Evolutionary conservation across 2,888 invertebrate species (phyloP), one percentile per base, ranked within the genome.

Genomic region (Agrotis clavis): DNA sequence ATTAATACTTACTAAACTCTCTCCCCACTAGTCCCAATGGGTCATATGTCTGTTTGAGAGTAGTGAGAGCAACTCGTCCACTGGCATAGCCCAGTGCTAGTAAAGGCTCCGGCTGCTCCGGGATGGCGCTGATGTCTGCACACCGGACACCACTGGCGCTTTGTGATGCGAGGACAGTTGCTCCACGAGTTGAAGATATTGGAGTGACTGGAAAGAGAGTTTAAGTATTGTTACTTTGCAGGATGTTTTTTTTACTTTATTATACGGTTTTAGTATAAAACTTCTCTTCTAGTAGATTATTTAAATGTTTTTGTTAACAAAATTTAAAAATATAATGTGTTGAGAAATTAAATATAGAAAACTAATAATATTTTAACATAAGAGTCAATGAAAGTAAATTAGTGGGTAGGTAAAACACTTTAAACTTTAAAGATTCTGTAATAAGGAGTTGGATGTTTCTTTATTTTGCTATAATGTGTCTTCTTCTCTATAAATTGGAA

Each of bases 81-180:
- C 98, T 99, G 0, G 98, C 97, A 89, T 99, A 97, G 1, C 99
- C 99, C 11, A 99, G 97, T 0, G 99, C 99, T 53, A 99, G 94
- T 59, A 99, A 95, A 54, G 98, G 97, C 87, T 98, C 98, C 0
- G 97, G 97, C 67, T 98, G 97, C 48, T 97, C 97, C 67, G 97
- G 97, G 35, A 98, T 98, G 86, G 98, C 98, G 72, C 94, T 93
- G 90, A 99, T 98, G 87, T 99, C 98, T 48, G 99, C 97, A 91
- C 99, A 99, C 87, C 98, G 98, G 13, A 99, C 98, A 87, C 98
- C 98, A 97, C 90, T 98, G 97, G 94, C 98, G 97, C 97, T 97
- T 89, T 98, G 98, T 0, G 97, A 98, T 0, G 98, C 97, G 2
- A 98, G 91, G 13, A 98, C 96, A 79, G 97, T 97, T 0, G 98